Evolutionary conservation across 2,113 vertebrate genomes (phyloP), one percentile per base, ranked within the genome.

Genomic region (Dipodomys merriami): DNA sequence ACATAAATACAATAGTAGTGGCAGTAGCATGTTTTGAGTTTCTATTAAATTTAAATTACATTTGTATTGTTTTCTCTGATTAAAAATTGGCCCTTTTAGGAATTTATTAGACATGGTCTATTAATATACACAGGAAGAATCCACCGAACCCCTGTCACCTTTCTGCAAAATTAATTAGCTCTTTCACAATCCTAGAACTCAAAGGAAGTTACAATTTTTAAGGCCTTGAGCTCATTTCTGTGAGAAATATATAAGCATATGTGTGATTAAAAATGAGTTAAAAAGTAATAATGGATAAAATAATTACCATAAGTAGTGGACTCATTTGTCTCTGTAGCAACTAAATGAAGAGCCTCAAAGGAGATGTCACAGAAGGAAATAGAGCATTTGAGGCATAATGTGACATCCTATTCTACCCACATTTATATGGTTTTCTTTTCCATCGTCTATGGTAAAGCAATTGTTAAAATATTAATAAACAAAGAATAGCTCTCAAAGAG

Each of bases 101-200:
- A 79, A 86, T 88, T 89, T 73, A 85, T 87, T 64, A 91, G 65
- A 80, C 25, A 33, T 39, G 2, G 12, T 64, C 39, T 83, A 73
- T 86, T 90, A 88, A 82, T 85, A 33, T 79, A 67, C 29, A 30
- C 8, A 81, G 68, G 19, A 64, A 68, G 93, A 74, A 39, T 90
- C 22, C 39, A 78, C 10, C 89, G 6, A 81, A 74, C 83, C 18
- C 49, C 8, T 83, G 16, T 92, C 62, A 76, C 44, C n/a, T 79
- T 79, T 5, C 19, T 90, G 27, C 3, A 86, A 90, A 85, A 93
- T 90, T 92, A 92, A 94, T 95, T 92, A 92, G 30, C 13, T 84
- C 53, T 87, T 88, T 88, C 16, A 65, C 49, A 95, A 86, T 33
- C 67, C 30, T 33, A 53, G 60, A 83, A 44, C 86, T 85, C 35